Percentiles rank a stretch among this genome's conserved stretches.
Conservation (phyloP, 1,140 invertebrate genomes). For the Brachionus koreanus region DNA sequence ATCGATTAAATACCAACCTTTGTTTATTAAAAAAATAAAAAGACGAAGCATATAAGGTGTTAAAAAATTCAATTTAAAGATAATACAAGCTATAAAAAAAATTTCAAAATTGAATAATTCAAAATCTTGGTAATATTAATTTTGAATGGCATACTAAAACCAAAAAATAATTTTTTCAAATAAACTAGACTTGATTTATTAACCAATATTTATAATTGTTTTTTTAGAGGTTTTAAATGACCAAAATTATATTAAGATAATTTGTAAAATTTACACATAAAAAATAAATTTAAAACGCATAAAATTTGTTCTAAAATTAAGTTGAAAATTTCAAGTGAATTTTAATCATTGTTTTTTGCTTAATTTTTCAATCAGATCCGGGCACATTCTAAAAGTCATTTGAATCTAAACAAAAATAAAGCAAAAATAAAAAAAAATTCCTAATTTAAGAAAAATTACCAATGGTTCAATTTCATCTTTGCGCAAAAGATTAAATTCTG, state of each 20-base stretch:
- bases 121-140: no score
- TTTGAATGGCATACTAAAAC: no score
- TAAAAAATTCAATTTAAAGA: no score
- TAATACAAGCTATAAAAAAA: no score
- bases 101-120: no score
- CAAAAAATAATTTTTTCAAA: no score
- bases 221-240: neutral
- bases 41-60: no score
- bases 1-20: no score
- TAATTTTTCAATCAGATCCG: conserved; percentile 35
- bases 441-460: neutral
- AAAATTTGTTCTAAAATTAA: conserved; percentile 1
- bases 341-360: conserved; percentile 24
- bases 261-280: neutral
- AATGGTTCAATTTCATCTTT: conserved; percentile 78
- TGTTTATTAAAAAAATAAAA: no score
- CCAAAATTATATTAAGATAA: neutral
- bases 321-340: neutral
- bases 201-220: neutral
- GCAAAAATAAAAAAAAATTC: neutral
- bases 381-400: conserved; percentile 41
- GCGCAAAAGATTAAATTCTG: conserved; percentile 79
- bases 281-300: neutral
- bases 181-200: neutral
- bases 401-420: conserved; percentile 1